phyloP scores from a whole-genome alignment of 2,888 invertebrate species.

The Galeruca laticollis region DNA sequence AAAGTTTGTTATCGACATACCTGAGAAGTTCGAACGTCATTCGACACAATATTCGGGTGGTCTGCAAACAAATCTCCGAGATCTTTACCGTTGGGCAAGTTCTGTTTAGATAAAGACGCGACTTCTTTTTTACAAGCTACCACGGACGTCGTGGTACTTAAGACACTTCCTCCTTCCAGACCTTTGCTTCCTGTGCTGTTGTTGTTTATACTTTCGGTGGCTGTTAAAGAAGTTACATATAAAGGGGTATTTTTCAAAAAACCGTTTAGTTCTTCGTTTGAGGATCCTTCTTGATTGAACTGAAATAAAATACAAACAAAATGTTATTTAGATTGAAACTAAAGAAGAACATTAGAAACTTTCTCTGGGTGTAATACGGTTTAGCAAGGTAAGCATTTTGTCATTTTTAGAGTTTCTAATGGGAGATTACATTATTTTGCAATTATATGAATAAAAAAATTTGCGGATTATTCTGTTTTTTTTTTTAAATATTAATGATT shows the following conservation, averaged over 20 bases:
- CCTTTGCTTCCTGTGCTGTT: conserved; percentile 65
- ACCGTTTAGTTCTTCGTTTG: conserved; percentile 79
- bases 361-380: too few relatives aligned
- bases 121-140: conserved; percentile 65
- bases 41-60: conserved; percentile 57
- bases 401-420: too few relatives aligned
- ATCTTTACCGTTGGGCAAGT: conserved; percentile 39
- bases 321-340: neutral
- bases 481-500: too few relatives aligned
- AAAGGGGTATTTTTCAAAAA: conserved; percentile 86
- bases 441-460: too few relatives aligned
- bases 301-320: conserved; percentile 62
- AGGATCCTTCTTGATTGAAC: conserved; percentile 73
- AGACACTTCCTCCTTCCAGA: conserved; percentile 58
- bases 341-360: too few relatives aligned
- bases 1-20: neutral
- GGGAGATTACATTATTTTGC: too few relatives aligned
- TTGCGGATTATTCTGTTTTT: too few relatives aligned
- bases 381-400: too few relatives aligned
- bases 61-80: conserved; percentile 52
- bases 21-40: conserved; percentile 53
- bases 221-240: conserved; percentile 82
- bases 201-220: conserved; percentile 70
- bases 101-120: conserved; percentile 54
- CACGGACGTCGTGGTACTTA: conserved; percentile 62